A percentile compares a stretch with the other conserved stretches of the same genome.
phyloP scores from a whole-genome alignment of 2,113 vertebrate species.

The Atherinomorus stipes region DNA sequence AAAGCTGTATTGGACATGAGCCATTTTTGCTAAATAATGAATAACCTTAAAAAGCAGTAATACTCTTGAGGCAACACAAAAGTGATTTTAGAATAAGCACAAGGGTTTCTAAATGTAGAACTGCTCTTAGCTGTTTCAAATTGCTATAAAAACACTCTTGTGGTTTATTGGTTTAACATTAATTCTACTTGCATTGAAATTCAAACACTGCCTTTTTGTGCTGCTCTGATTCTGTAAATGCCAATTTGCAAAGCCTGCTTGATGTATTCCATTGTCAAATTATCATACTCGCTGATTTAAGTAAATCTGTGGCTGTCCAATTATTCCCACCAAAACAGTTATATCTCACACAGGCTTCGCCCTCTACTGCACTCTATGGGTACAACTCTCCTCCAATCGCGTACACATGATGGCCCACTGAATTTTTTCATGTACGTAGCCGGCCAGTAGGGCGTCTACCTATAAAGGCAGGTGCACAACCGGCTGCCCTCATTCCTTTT shows the following conservation, averaged over 20 bases:
- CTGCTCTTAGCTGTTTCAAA: conserved; percentile 37
- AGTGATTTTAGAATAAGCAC: conserved; percentile 46
- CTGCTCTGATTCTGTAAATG: conserved; percentile 37
- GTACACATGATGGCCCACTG: no score
- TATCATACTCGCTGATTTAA: conserved; percentile 41
- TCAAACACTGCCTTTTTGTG: conserved; percentile 40
- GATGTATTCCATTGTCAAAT: conserved; percentile 36
- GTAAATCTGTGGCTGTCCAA: conserved; percentile 34
- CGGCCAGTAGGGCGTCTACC: no score
- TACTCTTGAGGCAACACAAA: conserved; percentile 31
- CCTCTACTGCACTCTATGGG: no score
- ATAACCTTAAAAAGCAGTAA: conserved; percentile 46
- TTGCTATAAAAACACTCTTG: conserved; percentile 15
- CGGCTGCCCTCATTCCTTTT: no score
- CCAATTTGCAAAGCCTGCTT: conserved; percentile 46
- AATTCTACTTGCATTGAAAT: conserved; percentile 24
- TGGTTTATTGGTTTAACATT: conserved; percentile 23
- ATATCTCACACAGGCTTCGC: no score
- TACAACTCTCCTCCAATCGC: no score
- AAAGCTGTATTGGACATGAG: conserved; percentile 14
- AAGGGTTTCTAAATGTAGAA: conserved; percentile 13
- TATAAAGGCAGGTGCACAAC: no score
- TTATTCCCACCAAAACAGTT: conserved; percentile 30
- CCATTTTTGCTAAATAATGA: conserved; percentile 27
- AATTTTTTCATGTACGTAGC: no score